Base-by-base conservation (phyloP, 2,797 vertebrate genomes). In the Acrocephalus scirpaceus region DNA sequence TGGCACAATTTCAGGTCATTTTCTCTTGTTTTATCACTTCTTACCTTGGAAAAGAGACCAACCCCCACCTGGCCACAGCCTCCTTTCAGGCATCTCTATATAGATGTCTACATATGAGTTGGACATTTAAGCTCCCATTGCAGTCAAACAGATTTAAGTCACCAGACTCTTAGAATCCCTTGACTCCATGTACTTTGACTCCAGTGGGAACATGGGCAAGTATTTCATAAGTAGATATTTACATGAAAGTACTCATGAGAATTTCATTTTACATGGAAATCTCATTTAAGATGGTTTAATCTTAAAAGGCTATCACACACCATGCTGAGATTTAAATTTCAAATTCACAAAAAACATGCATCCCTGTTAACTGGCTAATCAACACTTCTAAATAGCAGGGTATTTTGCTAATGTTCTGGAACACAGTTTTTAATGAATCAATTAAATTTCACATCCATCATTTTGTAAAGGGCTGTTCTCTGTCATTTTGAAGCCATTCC, bases 321-420 rank as follows among this genome's bases (percentile, higher is more conserved):
- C 36, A 19, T 48, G 53, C n/a, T 58, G 42, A 76, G 36, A 30
- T 27, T 67, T 67, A 44, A 27, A 65, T 47, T 88, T 27, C 20
- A 66, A 25, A 83, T 76, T 79, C 5, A 1, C n/a, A 45, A 48
- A 45, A 83, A 76, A 69, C 23, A 3, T 11, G 7, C 15, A 16
- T 80, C 66, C 27, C 19, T 84, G 29, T 51, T 84, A 70, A 58
- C 36, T 45, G 61, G 40, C 36, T 66, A 75, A 70, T 66, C 45
- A 90, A 29, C 62, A 74, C n/a, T 93, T 96, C 32, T 51, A 75
- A 90, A 57, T 84, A 85, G n/a, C 77, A 81, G 38, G 23, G 26
- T 72, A 45, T 72, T 65, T 77, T 74, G 29, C 60, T 86, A 56
- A 71, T 32, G 29, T 45, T 69, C 42, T 72, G 58, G 53, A 91